Conservation (phyloP, 37 sponge, comb jelly and placozoan species). For the Spongilla lacustris region DNA sequence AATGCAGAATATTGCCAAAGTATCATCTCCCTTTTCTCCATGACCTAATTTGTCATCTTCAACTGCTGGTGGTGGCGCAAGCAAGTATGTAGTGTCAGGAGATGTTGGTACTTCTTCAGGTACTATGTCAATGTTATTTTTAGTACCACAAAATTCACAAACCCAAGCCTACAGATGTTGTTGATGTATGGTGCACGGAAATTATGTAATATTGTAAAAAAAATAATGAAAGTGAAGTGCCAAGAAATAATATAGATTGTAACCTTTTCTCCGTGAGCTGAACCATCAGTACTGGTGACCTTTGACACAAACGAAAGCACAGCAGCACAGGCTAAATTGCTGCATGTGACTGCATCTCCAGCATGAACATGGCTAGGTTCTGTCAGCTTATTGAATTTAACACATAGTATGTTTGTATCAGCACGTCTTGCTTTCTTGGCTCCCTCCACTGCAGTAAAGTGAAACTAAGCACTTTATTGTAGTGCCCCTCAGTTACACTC, state of each 20-base stretch:
- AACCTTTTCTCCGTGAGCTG: constrained; percentile 53
- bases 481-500: not conserved
- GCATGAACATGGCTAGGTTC: constrained; percentile 86
- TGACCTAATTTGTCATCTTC: constrained; percentile 11
- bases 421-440: constrained; percentile 33
- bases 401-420: constrained; percentile 85
- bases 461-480: not conserved
- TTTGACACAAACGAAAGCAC: constrained; percentile 72
- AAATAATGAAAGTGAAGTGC: not conserved
- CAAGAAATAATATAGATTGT: no score
- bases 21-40: constrained; percentile 37
- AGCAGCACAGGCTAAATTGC: constrained; percentile 58
- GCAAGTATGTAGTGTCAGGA: constrained; percentile 78
- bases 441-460: not conserved
- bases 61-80: constrained; percentile 44
- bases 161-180: constrained; percentile 67
- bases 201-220: not conserved
- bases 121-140: constrained; percentile 73
- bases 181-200: no score
- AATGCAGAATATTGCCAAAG: constrained; percentile 81
- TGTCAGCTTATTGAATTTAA: constrained; percentile 81
- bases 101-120: constrained; percentile 79
- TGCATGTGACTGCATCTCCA: constrained; percentile 80
- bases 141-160: constrained; percentile 87
- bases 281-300: constrained; percentile 6